Evolutionary conservation across 2,113 vertebrate genomes (phyloP), one percentile per base, ranked within the genome.

Genomic region (Lampris incognitus): DNA sequence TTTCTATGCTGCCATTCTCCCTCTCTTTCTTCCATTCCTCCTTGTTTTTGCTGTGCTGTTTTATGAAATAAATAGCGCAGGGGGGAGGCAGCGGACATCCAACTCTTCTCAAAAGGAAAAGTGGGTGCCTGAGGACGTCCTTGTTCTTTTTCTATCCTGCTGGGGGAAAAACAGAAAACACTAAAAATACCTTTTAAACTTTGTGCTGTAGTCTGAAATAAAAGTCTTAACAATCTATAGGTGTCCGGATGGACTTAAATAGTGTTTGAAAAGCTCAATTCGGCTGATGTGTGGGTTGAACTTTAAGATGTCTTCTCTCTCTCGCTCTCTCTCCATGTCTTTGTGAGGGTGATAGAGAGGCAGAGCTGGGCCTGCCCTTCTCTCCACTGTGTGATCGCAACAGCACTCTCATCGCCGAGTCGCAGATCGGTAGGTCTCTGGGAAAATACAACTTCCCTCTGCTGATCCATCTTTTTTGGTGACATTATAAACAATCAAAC

Each of bases 331-430:
- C 86, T 24, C 24, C 24, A 24, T 83, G 57, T 87, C 87, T 93
- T 79, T 78, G 66, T 72, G 81, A 97, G 96, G 96, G 96, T 11
- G 96, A 97, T 92, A 96, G 96, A 89, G 96, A 97, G 83, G 95
- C 95, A 5, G 96, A 96, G 85, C 94, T 97, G 50, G 95, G 95
- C 52, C 90, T 97, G 64, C 95, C 96, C 52, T 96, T 96, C 86
- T 97, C 96, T 55, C 96, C 96, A 0, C 94, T 97, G 72, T 97
- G 96, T 72, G 96, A 97, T 76, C 96, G 96, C 50, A 96, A 95
- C 39, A 96, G 94, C 82, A 97, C 96, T 1, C 91, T 96, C 37
- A 93, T 97, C 69, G 96, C 96, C 1, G 95, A 97, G 85, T 97
- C 96, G 24, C 96, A 97, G 92, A 97, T 97, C 2, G 96, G 96